These are phyloP conservation scores for Parazoanthus swiftii DNA, from an alignment of 92 coral and sea anemone species.

Conservation along the genomic window DNA sequence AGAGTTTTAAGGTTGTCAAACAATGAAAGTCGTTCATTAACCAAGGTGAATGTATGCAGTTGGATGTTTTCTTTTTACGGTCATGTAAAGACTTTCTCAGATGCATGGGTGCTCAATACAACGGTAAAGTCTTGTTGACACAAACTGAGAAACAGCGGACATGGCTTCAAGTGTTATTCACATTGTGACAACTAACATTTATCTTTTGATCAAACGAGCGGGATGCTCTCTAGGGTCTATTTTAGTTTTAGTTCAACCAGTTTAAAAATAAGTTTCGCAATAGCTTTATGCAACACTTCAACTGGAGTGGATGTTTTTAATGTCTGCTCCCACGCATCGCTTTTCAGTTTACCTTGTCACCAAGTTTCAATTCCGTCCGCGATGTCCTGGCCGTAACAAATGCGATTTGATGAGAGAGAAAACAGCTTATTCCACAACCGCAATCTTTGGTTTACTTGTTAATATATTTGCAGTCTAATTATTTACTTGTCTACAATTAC, in stretches of 20 bases:
- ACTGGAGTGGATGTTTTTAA: neutral
- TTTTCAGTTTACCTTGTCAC: neutral
- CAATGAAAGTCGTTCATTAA: no score
- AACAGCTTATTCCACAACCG: neutral
- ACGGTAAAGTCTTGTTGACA: neutral
- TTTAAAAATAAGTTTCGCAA: neutral
- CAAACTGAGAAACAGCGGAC: neutral
- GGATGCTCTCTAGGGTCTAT: neutral
- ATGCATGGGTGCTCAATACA: neutral
- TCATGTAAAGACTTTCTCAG: neutral
- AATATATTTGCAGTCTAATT: neutral
- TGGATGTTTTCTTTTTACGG: neutral
- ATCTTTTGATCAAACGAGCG: neutral
- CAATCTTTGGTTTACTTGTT: neutral
- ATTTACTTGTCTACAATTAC: neutral
- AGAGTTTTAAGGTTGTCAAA: no score
- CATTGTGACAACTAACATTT: neutral
- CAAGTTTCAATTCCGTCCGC: neutral
- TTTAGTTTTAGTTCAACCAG: neutral
- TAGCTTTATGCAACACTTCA: neutral
- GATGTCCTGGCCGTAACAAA: slow-evolving; percentile 21
- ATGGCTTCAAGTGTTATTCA: neutral
- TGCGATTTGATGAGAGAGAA: neutral
- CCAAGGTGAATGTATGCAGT: neutral
- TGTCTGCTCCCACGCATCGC: slow-evolving; percentile 9